Conservation (phyloP, 2,888 invertebrate species). For the Cephalotes varians region DNA sequence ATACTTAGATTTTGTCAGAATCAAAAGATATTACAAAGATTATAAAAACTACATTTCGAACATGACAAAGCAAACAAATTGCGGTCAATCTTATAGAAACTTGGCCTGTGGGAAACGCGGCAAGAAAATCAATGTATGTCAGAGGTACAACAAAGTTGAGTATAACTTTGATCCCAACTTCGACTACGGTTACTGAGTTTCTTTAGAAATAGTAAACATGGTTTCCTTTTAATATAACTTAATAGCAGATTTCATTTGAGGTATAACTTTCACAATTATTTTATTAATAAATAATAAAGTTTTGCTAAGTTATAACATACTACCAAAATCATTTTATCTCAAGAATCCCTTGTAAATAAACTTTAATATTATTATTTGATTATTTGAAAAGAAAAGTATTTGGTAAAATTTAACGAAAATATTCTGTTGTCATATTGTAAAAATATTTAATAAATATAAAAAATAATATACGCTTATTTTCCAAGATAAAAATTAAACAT, state of each 20-base stretch:
- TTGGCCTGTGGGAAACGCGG: neutral
- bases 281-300: slow-evolving; percentile 3
- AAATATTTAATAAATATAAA: neutral
- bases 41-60: slow-evolving; percentile 2
- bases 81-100: slow-evolving; percentile 14
- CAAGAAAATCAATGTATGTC: slow-evolving; percentile 39
- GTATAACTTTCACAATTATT: slow-evolving; percentile 13
- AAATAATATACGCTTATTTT: neutral
- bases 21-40: neutral
- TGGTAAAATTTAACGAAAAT: neutral
- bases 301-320: neutral
- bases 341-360: neutral
- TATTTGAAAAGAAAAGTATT: neutral
- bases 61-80: slow-evolving; percentile 24
- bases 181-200: slow-evolving; percentile 8
- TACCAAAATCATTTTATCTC: neutral
- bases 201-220: slow-evolving; percentile 34
- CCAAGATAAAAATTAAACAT: neutral
- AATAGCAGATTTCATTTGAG: slow-evolving; percentile 6
- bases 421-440: neutral
- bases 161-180: slow-evolving; percentile 37
- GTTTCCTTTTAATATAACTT: slow-evolving; percentile 32
- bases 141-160: slow-evolving; percentile 19
- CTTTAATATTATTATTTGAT: neutral
- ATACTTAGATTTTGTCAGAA: neutral